A percentile compares a stretch with the other conserved stretches of the same genome.
These are phyloP conservation scores for Scolopax bukidnonensis DNA, from an alignment of 2,797 vertebrate genomes.

Conservation along the genomic window DNA sequence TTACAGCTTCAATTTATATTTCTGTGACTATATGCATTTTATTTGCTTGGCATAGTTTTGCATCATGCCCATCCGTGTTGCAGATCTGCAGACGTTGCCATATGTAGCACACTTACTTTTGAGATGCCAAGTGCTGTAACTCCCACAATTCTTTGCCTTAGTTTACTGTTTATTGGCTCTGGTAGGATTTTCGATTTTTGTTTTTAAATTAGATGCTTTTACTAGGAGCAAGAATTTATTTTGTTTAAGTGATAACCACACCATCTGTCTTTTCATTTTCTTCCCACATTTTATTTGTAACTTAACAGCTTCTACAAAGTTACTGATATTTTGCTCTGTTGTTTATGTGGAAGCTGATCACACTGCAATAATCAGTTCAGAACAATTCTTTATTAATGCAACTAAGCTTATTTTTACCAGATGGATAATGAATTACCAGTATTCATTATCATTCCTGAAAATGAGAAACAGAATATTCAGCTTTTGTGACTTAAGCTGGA, in stretches of 20 bases:
- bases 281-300: neutral
- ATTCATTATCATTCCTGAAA: neutral
- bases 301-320: neutral
- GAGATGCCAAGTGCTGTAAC: neutral
- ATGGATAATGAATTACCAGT: neutral
- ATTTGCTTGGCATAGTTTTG: neutral
- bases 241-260: neutral
- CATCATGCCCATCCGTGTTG: neutral
- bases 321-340: neutral
- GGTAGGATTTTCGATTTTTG: neutral
- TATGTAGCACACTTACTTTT: slow-evolving; percentile 44
- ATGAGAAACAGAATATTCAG: neutral
- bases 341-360: neutral
- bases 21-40: neutral
- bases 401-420: neutral
- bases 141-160: neutral
- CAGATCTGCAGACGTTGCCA: neutral
- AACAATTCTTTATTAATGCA: neutral
- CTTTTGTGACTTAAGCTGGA: neutral
- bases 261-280: slow-evolving; percentile 3
- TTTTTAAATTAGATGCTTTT: neutral
- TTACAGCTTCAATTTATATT: neutral
- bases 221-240: neutral
- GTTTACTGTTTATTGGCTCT: neutral
- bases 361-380: neutral